phyloP scores from a whole-genome alignment of 2,113 vertebrate species.

The Saguinus midas region DNA sequence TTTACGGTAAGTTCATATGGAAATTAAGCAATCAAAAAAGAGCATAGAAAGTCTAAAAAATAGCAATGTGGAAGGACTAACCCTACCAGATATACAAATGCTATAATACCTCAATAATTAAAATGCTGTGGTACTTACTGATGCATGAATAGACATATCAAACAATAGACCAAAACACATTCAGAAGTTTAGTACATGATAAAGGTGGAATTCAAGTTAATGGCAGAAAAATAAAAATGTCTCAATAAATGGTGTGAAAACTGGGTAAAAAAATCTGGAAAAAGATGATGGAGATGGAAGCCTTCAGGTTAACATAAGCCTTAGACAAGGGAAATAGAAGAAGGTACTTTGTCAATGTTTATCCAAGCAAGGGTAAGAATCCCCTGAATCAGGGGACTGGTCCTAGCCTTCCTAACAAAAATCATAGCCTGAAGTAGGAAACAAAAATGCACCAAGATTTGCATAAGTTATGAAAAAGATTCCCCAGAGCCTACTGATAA shows the following conservation, averaged over 20 bases:
- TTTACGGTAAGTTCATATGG: neutral
- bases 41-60: slow-evolving; percentile 4
- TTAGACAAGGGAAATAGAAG: neutral
- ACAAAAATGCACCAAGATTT: neutral
- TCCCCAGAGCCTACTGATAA: neutral
- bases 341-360: neutral
- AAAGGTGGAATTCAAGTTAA: neutral
- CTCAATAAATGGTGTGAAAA: neutral
- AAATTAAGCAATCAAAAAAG: slow-evolving; percentile 23
- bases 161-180: neutral
- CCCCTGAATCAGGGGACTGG: neutral
- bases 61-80: neutral
- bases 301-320: neutral
- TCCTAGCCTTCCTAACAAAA: neutral
- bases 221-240: neutral
- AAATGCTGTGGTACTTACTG: neutral
- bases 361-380: neutral
- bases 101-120: neutral
- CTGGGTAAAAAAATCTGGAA: slow-evolving; percentile 18
- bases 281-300: neutral
- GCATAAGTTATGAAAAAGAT: neutral
- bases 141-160: neutral
- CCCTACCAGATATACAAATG: neutral
- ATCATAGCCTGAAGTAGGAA: neutral
- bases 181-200: neutral